Base-by-base conservation (phyloP, 2,888 invertebrate species). In the Branchipolynoe longqiensis region DNA sequence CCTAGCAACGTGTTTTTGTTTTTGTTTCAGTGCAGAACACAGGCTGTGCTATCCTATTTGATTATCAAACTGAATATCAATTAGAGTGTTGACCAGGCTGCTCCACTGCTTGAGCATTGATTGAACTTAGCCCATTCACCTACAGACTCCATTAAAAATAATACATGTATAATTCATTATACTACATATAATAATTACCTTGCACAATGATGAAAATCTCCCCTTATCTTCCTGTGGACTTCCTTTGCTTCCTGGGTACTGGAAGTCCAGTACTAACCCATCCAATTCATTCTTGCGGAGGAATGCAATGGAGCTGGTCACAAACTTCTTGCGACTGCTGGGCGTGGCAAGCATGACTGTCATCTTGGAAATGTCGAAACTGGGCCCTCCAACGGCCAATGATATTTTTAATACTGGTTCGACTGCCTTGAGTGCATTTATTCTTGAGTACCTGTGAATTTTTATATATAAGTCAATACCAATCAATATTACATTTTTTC, bases 191-290 rank as follows among this genome's bases (percentile, higher is more conserved):
- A 12, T 48, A 48, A 8, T 62, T 62, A 62, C 62, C 62, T 62
- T 25, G n/a, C n/a, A 25, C 62, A 62, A 22, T 12, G n/a, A 25
- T 12, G 25, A 6, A 28, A 25, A 62, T 62, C 62, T 8, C n/a
- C n/a, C 62, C 31, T 25, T 28, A 62, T 62, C 62, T 62, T n/a
- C 62, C n/a, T 6, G 25, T n/a, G 62, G 62, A 62, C 62, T 62
- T 14, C 25, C n/a, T 62, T 25, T 62, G 12, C 25, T 62, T 22
- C 62, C 62, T 14, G 62, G 62, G n/a, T 62, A 62, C n/a, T 62
- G 14, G 8, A n/a, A 62, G n/a, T 62, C 62, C n/a, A 62, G n/a
- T 6, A 12, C 62, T 62, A 62, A 28, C 12, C 62, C 62, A 62
- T 62, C 62, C 8, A 62, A 62, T 8, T 62, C n/a, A 14, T 25